Conservation (phyloP, 2,888 invertebrate species). For the Acleris emargana region DNA sequence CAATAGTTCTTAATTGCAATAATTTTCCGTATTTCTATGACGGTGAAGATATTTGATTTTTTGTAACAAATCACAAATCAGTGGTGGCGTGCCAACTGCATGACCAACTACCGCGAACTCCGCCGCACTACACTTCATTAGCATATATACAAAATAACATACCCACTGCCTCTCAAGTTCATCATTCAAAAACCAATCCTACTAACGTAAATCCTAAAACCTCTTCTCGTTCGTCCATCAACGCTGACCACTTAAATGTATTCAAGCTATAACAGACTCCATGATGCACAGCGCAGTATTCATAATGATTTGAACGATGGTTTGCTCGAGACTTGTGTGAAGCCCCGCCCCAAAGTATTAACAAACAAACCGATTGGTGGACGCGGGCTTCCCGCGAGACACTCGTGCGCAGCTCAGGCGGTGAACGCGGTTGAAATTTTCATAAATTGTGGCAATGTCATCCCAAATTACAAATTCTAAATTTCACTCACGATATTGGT, state of each 20-base stretch:
- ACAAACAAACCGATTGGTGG: constrained; percentile 76
- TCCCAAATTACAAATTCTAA: constrained; percentile 27
- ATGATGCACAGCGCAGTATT: constrained; percentile 41
- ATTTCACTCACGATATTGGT: constrained; percentile 22
- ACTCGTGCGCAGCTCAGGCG: constrained; percentile 76
- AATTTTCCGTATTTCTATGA: background rate
- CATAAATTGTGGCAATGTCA: constrained; percentile 36
- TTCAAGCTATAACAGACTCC: constrained; percentile 47
- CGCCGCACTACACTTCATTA: constrained; percentile 75
- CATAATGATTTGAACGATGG: constrained; percentile 40
- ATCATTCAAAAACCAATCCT: constrained; percentile 52
- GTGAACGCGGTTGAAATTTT: constrained; percentile 51
- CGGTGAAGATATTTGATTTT: constrained; percentile 40
- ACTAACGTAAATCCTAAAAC: constrained; percentile 47
- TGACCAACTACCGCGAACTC: constrained; percentile 80
- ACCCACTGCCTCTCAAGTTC: constrained; percentile 52
- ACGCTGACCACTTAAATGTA: constrained; percentile 38
- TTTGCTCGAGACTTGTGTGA: constrained; percentile 46
- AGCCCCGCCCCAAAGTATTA: constrained; percentile 70
- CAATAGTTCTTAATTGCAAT: background rate
- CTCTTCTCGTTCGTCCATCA: constrained; percentile 46
- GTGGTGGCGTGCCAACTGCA: constrained; percentile 77
- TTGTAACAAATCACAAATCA: constrained; percentile 69
- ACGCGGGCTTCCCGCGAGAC: constrained; percentile 55
- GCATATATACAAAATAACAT: constrained; percentile 75